phyloP scores from a whole-genome alignment of 2,888 invertebrate genomes.

The Suillia variegata region DNA sequence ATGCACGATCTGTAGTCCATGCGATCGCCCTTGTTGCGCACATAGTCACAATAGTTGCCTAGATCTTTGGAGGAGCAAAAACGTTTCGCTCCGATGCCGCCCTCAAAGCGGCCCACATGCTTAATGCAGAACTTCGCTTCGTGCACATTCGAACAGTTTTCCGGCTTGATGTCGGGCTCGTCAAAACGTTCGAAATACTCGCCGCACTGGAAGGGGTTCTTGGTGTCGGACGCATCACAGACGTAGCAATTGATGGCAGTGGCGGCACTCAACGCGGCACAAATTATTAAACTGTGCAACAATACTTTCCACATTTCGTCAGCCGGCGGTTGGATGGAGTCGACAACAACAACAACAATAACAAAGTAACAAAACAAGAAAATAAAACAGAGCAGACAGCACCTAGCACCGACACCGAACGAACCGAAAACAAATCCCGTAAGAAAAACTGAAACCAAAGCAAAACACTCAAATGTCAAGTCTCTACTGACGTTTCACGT shows the following conservation, averaged over 20 bases:
- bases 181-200: slow-evolving; percentile 73
- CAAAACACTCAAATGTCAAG: slow-evolving; percentile 52
- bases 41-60: slow-evolving; percentile 90
- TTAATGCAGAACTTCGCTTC: slow-evolving; percentile 90
- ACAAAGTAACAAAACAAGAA: slow-evolving; percentile 3
- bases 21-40: slow-evolving; percentile 82
- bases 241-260: slow-evolving; percentile 81
- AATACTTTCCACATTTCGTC: slow-evolving; percentile 28
- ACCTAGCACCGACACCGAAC: slow-evolving; percentile 11
- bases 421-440: slow-evolving; percentile 6
- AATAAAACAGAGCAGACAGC: neutral
- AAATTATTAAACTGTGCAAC: slow-evolving; percentile 26
- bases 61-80: slow-evolving; percentile 85
- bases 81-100: slow-evolving; percentile 86
- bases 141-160: slow-evolving; percentile 79
- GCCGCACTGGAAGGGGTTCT: slow-evolving; percentile 81
- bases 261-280: slow-evolving; percentile 51
- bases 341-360: slow-evolving; percentile 8
- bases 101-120: slow-evolving; percentile 89
- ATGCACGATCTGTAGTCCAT: slow-evolving; percentile 86
- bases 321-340: slow-evolving; percentile 17
- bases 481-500: slow-evolving; percentile 46
- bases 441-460: slow-evolving; percentile 28
- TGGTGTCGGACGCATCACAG: slow-evolving; percentile 82
- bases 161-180: slow-evolving; percentile 69